Percentiles rank a stretch among this genome's conserved stretches.
phyloP scores from a whole-genome alignment of 2,113 vertebrate genomes.

The Colius striatus region DNA sequence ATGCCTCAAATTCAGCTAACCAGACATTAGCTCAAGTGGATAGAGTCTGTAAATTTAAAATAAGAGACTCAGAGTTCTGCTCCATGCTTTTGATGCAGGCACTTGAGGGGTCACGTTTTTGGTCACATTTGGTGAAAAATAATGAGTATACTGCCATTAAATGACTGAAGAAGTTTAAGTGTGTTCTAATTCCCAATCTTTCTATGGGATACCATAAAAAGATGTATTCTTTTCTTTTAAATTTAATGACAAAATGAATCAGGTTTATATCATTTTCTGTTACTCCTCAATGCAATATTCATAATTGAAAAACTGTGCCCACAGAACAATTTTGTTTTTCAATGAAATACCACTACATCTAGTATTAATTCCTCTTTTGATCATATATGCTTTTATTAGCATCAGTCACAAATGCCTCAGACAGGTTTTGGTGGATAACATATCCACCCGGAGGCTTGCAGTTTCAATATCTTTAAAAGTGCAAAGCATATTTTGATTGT shows the following conservation, averaged over 20 bases:
- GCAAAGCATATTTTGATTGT: neutral
- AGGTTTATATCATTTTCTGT: neutral
- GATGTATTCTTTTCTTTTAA: neutral
- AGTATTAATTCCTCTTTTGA: neutral
- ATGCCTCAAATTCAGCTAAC: neutral
- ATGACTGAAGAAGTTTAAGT: neutral
- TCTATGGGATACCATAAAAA: neutral
- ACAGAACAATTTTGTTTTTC: neutral
- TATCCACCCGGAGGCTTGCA: neutral
- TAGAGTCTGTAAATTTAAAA: neutral
- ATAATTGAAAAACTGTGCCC: neutral
- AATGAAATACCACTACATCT: neutral
- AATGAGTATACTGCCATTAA: neutral
- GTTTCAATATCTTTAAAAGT: neutral
- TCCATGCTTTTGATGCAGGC: neutral
- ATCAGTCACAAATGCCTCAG: neutral
- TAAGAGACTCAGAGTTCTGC: neutral
- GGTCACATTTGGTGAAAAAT: neutral
- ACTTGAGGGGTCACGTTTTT: neutral
- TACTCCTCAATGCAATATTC: neutral
- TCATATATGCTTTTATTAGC: neutral
- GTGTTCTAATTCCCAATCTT: neutral
- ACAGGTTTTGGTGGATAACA: neutral
- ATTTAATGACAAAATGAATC: neutral
- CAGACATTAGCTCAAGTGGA: neutral